Evolutionary conservation across 2,113 vertebrate species (phyloP), one percentile per base, ranked within the genome.

Genomic region (Rhinogobius similis): DNA sequence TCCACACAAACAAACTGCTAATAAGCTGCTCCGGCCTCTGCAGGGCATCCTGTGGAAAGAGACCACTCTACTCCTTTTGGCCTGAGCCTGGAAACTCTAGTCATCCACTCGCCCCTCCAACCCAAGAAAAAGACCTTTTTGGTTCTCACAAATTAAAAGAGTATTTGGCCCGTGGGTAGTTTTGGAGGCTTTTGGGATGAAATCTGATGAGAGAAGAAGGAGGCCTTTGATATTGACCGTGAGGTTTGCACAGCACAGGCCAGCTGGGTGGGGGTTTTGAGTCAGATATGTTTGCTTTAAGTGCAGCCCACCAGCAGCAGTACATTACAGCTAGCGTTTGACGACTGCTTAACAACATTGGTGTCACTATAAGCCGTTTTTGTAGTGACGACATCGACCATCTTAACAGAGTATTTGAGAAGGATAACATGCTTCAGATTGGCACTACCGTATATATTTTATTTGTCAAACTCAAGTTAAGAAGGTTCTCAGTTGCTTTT

Each of bases 1-100:
- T 80, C 85, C 84, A 85, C 72, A 84, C 85, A 90, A 92, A 92
- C 90, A 91, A 88, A 83, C 88, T 48, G 70, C 86, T 89, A 92
- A 92, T 87, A 87, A 91, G 75, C 71, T 58, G 82, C 32, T 80
- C 62, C 39, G 52, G 78, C 73, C 20, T 79, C 77, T 66, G 81
- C 77, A 0, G 72, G 73, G 29, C 78, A 84, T 85, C 78, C 77
- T 50, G 76, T 84, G 88, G 83, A 90, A 90, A 88, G 67, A 26
- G 53, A 81, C 73, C 78, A 82, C 85, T 85, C 29, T 24, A 73
- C 81, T 82, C 67, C 76, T 85, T 75, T 85, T 76, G 78, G 68
- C 68, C 70, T 10, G 71, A 56, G 68, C 70, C 65, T 86, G 86
- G 84, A 87, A 88, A 87, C 78, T 81, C 63, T 61, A 56, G 72